phyloP scores from a whole-genome alignment of 2,797 vertebrate species.

The Periophthalmus magnuspinnatus region DNA sequence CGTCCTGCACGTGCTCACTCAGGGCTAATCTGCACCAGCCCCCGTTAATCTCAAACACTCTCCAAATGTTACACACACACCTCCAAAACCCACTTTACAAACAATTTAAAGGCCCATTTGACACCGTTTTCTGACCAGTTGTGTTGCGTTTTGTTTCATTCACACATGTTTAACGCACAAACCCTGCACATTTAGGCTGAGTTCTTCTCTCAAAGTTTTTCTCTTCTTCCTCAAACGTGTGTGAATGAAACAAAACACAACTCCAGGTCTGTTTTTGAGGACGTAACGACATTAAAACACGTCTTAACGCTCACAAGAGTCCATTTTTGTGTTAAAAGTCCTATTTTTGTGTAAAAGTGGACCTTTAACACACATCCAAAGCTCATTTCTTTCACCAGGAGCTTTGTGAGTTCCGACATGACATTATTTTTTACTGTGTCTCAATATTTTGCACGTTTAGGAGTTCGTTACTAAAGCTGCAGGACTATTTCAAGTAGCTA shows the following conservation, averaged over 20 bases:
- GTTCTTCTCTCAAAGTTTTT: no score
- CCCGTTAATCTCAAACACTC: slow-evolving; percentile 57
- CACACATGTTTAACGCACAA: no score
- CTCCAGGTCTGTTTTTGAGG: no score
- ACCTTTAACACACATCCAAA: slow-evolving; percentile 17
- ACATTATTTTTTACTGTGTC: neutral
- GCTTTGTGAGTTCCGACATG: neutral
- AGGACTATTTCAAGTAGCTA: slow-evolving; percentile 3
- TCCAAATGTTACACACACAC: slow-evolving; percentile 52
- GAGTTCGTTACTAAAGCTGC: neutral
- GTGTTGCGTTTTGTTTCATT: no score
- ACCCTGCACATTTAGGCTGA: no score
- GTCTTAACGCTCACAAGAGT: no score
- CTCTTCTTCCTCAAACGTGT: no score
- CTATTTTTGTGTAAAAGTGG: no score
- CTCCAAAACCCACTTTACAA: slow-evolving; percentile 33
- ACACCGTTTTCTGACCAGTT: no score
- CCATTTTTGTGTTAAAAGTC: no score
- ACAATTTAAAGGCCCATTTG: neutral
- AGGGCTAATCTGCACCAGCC: slow-evolving; percentile 67
- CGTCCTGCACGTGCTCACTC: slow-evolving; percentile 35
- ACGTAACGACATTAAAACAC: no score
- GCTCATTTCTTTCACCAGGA: slow-evolving; percentile 6
- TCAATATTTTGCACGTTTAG: neutral
- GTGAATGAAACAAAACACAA: no score